Conservation (phyloP, 1,140 invertebrate species). For the Micrasema longulum region DNA sequence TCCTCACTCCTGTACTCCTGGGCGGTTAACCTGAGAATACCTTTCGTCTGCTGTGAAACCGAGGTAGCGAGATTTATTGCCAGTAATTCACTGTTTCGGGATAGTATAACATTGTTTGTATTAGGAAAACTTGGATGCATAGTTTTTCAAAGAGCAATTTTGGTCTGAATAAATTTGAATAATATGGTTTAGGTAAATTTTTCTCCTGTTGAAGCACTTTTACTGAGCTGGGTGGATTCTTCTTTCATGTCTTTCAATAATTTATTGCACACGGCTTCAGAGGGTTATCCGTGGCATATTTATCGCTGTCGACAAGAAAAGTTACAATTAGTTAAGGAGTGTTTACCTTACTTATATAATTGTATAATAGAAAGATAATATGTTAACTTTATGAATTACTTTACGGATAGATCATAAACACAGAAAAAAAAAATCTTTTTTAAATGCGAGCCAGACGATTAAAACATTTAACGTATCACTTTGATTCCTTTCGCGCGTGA, state of each 20-base stretch:
- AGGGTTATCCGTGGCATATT: slow-evolving; percentile 20
- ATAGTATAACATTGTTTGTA: slow-evolving; percentile 42
- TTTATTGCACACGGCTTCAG: slow-evolving; percentile 24
- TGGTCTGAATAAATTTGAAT: slow-evolving; percentile 40
- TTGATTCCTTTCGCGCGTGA: no score
- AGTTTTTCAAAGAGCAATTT: slow-evolving; percentile 34
- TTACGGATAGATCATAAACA: no score
- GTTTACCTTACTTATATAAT: no score
- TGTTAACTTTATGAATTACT: no score
- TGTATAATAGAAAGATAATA: no score
- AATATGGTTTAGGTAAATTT: slow-evolving; percentile 19
- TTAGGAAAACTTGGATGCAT: slow-evolving; percentile 39
- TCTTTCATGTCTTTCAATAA: slow-evolving; percentile 26
- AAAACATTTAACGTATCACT: no score
- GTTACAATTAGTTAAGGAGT: no score
- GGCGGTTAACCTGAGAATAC: slow-evolving; percentile 46
- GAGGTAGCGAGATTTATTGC: slow-evolving; percentile 44
- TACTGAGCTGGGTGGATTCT: slow-evolving; percentile 2
- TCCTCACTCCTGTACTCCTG: slow-evolving; percentile 33
- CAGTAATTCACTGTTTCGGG: slow-evolving; percentile 43
- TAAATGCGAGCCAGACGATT: no score
- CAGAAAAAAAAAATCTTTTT: no score
- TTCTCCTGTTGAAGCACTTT: slow-evolving; percentile 4
- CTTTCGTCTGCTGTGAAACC: slow-evolving; percentile 7
- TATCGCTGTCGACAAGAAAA: slow-evolving; percentile 13